Percentiles rank a stretch among this genome's conserved stretches.
phyloP scores from a whole-genome alignment of 1,140 invertebrate species.

The Calephelis virginiensis region DNA sequence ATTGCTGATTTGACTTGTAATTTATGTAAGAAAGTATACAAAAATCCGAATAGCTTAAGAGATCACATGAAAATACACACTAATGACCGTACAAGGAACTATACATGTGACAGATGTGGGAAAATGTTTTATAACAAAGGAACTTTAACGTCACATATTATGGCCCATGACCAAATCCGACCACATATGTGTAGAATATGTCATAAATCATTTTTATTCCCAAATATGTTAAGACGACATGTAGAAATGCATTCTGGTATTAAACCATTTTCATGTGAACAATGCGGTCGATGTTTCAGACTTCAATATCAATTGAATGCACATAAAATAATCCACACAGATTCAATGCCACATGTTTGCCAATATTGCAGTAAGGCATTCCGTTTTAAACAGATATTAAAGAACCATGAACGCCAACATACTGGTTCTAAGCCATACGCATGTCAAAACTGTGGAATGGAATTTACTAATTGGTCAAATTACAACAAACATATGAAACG shows the following conservation, averaged over 20 bases:
- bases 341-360: constrained; percentile 89
- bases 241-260: constrained; percentile 83
- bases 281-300: constrained; percentile 85
- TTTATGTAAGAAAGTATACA: constrained; percentile 59
- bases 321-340: constrained; percentile 85
- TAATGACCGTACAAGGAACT: constrained; percentile 49
- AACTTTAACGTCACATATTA: constrained; percentile 76
- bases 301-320: constrained; percentile 67
- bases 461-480: constrained; percentile 88
- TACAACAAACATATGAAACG: constrained; percentile 89
- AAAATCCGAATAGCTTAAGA: constrained; percentile 47
- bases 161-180: constrained; percentile 84
- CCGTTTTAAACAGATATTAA: constrained; percentile 84
- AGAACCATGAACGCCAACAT: constrained; percentile 82
- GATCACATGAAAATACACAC: constrained; percentile 59
- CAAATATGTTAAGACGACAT: constrained; percentile 70
- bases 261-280: constrained; percentile 87
- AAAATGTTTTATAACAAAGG: constrained; percentile 64
- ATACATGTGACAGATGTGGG: constrained; percentile 63
- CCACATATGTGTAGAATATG: constrained; percentile 87
- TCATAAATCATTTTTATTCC: constrained; percentile 78
- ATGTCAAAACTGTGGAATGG: constrained; percentile 81
- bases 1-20: constrained; percentile 49
- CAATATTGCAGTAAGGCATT: constrained; percentile 86
- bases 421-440: constrained; percentile 82